Conservation (phyloP, 2,113 vertebrate species). For the Notothenia rossii region DNA sequence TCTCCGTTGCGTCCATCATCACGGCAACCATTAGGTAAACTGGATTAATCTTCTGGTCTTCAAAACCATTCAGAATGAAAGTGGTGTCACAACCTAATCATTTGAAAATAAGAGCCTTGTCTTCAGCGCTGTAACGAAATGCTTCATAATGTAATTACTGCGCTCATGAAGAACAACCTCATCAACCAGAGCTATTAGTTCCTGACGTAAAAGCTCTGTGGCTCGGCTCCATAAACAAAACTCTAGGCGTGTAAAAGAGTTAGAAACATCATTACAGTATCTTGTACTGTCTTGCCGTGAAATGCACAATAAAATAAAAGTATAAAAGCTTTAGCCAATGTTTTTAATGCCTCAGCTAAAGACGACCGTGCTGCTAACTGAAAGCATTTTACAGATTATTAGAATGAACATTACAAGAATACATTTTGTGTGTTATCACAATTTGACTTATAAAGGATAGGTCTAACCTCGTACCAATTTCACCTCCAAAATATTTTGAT, state of each 20-base stretch:
- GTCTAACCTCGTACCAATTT: too few relatives aligned
- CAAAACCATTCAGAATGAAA: background rate
- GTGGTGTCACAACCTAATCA: background rate
- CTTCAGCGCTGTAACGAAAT: background rate
- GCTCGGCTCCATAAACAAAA: background rate
- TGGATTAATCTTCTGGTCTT: background rate
- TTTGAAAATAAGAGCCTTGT: slow-evolving; percentile 28
- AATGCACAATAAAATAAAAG: too few relatives aligned
- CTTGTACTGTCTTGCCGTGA: too few relatives aligned
- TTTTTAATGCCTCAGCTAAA: too few relatives aligned
- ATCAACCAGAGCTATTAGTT: background rate
- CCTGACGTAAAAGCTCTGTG: background rate
- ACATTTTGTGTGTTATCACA: too few relatives aligned
- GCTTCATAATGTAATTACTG: slow-evolving; percentile 19
- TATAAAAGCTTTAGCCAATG: too few relatives aligned
- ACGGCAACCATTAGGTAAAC: background rate
- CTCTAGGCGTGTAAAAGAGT: too few relatives aligned
- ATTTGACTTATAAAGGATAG: too few relatives aligned
- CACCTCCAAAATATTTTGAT: background rate
- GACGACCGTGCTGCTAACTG: too few relatives aligned
- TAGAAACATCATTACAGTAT: too few relatives aligned
- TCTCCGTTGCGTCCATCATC: background rate
- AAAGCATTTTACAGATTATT: too few relatives aligned
- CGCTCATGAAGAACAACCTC: slow-evolving; percentile 12
- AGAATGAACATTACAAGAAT: too few relatives aligned